These are phyloP conservation scores for Liparis tanakae DNA, from an alignment of 2,797 vertebrate species.

Conservation along the genomic window DNA sequence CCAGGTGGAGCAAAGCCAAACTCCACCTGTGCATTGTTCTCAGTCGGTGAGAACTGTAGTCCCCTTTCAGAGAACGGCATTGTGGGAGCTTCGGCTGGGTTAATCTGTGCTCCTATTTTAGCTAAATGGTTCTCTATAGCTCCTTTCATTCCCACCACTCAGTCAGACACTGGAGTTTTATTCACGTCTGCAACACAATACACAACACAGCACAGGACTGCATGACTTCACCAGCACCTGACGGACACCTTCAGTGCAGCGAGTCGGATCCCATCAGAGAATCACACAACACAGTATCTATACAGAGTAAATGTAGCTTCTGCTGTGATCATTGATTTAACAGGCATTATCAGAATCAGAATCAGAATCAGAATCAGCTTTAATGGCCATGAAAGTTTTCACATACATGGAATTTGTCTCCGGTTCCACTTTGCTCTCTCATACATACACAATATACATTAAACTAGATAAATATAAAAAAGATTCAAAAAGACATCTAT, in stretches of 20 bases:
- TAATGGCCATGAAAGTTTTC: too few relatives aligned
- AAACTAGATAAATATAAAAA: too few relatives aligned
- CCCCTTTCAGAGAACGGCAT: conserved; percentile 68
- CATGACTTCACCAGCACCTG: conserved; percentile 56
- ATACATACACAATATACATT: too few relatives aligned
- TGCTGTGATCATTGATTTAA: conserved; percentile 5
- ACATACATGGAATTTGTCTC: too few relatives aligned
- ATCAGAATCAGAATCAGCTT: too few relatives aligned
- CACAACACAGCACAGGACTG: conserved; percentile 35
- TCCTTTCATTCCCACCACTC: conserved; percentile 61
- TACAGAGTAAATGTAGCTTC: background rate
- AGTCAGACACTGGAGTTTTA: conserved; percentile 53
- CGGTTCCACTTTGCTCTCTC: too few relatives aligned
- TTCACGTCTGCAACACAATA: conserved; percentile 68
- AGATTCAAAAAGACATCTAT: too few relatives aligned
- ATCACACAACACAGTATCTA: conserved; percentile 19
- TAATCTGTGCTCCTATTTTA: conserved; percentile 70
- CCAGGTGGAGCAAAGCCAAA: conserved; percentile 65
- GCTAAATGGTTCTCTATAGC: conserved; percentile 69
- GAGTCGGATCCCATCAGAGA: conserved; percentile 40
- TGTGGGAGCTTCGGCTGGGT: conserved; percentile 62
- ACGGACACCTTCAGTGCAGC: conserved; percentile 22
- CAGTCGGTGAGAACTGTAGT: conserved; percentile 70
- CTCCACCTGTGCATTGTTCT: conserved; percentile 75
- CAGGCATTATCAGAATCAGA: too few relatives aligned